A percentile compares a stretch with the other conserved stretches of the same genome.
phyloP scores from a whole-genome alignment of 2,797 vertebrate species.

The Leucoraja ocellata region DNA sequence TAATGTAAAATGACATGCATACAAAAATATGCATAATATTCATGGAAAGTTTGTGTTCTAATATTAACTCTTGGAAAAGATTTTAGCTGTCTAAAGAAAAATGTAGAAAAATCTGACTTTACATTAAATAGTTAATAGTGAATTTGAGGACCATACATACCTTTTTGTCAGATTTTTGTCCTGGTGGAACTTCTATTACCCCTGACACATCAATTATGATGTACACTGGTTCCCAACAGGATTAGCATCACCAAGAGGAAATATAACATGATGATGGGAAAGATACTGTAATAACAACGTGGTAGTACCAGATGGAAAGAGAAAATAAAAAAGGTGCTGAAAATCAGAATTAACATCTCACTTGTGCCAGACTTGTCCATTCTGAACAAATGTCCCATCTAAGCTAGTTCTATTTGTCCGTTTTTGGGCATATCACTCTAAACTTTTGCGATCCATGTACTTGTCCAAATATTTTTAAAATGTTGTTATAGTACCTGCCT shows the following conservation, averaged over 20 bases:
- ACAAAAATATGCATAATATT: background rate
- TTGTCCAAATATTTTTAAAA: too few species aligned
- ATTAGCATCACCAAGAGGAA: background rate
- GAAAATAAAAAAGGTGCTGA: background rate
- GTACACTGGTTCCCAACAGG: background rate
- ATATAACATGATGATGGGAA: background rate
- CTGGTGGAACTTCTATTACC: background rate
- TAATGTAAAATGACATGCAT: background rate
- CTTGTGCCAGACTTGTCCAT: too few species aligned
- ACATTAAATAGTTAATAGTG: background rate
- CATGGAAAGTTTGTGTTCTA: background rate
- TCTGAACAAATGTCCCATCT: too few species aligned
- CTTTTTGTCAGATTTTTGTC: background rate
- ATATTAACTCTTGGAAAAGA: background rate
- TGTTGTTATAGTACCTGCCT: too few species aligned
- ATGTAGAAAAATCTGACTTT: background rate
- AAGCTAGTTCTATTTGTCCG: too few species aligned
- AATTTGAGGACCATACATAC: background rate
- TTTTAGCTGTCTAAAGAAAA: background rate
- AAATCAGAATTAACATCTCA: background rate
- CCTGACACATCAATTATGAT: background rate
- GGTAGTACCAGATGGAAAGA: background rate
- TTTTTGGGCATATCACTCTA: too few species aligned
- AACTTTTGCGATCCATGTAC: too few species aligned
- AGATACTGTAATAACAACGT: background rate